These are phyloP conservation scores for Dynastes hyllus DNA, from an alignment of 2,888 invertebrate species.

Conservation along the genomic window DNA sequence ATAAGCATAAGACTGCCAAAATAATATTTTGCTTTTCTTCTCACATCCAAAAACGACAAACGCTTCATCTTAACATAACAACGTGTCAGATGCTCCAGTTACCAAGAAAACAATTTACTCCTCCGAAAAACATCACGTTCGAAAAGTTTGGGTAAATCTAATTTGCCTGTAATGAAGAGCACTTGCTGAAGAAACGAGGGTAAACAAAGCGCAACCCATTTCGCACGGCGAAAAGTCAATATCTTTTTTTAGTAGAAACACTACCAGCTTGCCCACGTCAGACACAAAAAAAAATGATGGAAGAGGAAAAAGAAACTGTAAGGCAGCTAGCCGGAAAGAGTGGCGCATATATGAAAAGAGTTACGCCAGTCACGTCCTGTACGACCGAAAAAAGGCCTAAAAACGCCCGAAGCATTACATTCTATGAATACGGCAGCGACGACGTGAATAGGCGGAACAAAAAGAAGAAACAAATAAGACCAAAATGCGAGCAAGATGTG, in stretches of 20 bases:
- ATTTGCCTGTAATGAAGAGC: slow-evolving; percentile 36
- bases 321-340: not conserved
- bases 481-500: slow-evolving; percentile 19
- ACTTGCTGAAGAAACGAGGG: slow-evolving; percentile 20
- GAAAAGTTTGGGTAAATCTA: slow-evolving; percentile 10
- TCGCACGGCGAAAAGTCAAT: slow-evolving; percentile 37
- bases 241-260: slow-evolving; percentile 29
- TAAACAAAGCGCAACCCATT: slow-evolving; percentile 37
- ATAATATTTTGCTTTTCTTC: too few relatives aligned
- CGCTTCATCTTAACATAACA: too few relatives aligned
- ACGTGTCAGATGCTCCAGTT: not conserved
- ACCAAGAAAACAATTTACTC: not conserved
- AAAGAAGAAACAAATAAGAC: slow-evolving; percentile 9
- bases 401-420: slow-evolving; percentile 2
- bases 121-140: not conserved
- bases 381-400: slow-evolving; percentile 19
- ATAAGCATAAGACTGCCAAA: too few relatives aligned
- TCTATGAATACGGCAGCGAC: slow-evolving; percentile 15
- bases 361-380: slow-evolving; percentile 33
- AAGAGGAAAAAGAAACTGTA: not conserved
- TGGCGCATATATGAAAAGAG: slow-evolving; percentile 28
- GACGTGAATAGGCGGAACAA: slow-evolving; percentile 19
- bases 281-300: not conserved
- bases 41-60: too few relatives aligned
- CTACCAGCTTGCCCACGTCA: not conserved